These are phyloP conservation scores for Orycteropus afer DNA, from an alignment of 2,113 vertebrate genomes.

Conservation along the genomic window DNA sequence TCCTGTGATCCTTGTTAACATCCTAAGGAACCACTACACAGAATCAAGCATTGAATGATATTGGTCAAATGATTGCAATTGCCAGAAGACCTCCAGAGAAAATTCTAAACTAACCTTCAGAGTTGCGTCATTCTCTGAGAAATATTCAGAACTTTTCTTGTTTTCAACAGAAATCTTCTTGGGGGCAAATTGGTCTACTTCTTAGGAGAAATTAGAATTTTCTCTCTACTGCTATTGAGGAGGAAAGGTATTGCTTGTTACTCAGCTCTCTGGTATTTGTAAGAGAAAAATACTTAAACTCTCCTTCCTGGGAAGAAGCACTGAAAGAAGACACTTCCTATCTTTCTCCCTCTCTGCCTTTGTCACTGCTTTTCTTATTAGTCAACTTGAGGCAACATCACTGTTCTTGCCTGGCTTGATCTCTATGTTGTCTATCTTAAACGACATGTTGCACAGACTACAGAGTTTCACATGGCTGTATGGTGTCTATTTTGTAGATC, in stretches of 20 bases:
- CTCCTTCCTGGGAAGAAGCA: neutral
- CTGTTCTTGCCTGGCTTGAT: neutral
- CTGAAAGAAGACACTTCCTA: neutral
- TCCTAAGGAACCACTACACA: neutral
- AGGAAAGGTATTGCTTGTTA: neutral
- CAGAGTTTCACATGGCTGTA: rapidly evolving
- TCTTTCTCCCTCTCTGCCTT: neutral
- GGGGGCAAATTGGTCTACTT: neutral
- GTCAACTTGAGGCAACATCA: neutral
- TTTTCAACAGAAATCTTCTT: conserved; percentile 11
- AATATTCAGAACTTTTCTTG: neutral
- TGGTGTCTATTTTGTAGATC: neutral
- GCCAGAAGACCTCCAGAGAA: neutral
- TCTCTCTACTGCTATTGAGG: neutral
- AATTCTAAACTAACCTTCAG: neutral
- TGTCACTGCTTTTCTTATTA: neutral
- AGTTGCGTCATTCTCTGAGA: neutral
- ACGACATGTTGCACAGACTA: neutral
- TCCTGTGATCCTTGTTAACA: neutral
- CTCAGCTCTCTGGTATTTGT: neutral
- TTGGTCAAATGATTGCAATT: neutral
- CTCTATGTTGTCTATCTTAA: neutral
- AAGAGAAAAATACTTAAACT: neutral
- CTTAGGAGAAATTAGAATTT: neutral
- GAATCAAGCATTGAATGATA: neutral